A percentile compares a stretch with the other conserved stretches of the same genome.
Evolutionary conservation across 2,888 invertebrate genomes (phyloP).

Genomic region (Dolomedes plantarius): DNA sequence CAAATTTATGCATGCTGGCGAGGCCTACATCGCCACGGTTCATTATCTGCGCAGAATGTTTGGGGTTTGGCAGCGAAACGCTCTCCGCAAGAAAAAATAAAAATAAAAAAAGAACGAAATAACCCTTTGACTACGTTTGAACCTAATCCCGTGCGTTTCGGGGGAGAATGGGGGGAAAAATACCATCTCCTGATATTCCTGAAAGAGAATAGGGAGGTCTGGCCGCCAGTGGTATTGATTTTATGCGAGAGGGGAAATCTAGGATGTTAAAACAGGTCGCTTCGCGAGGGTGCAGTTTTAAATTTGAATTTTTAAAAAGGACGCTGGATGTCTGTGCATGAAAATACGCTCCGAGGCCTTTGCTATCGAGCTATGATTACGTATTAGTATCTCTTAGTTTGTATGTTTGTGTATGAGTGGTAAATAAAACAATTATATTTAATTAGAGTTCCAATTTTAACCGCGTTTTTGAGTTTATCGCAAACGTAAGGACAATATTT

Average conservation of each 20-base stretch:
- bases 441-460: no score
- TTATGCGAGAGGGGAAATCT: background rate
- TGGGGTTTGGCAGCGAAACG: background rate
- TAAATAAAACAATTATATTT: no score
- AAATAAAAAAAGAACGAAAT: no score
- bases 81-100: no score
- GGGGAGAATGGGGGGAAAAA: background rate
- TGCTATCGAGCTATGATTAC: no score
- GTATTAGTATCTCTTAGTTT: no score
- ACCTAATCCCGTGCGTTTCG: background rate
- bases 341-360: no score
- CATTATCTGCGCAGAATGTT: background rate
- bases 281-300: background rate
- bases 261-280: background rate
- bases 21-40: no score
- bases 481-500: no score
- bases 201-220: background rate
- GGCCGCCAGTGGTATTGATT: background rate
- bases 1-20: background rate
- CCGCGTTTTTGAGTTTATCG: no score
- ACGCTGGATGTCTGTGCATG: no score
- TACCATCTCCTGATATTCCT: slow-evolving; percentile 13
- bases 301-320: background rate
- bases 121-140: slow-evolving; percentile 9
- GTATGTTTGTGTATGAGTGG: no score